These are phyloP conservation scores for Agrochola lychnidis DNA, from an alignment of 2,888 invertebrate species.

Conservation along the genomic window DNA sequence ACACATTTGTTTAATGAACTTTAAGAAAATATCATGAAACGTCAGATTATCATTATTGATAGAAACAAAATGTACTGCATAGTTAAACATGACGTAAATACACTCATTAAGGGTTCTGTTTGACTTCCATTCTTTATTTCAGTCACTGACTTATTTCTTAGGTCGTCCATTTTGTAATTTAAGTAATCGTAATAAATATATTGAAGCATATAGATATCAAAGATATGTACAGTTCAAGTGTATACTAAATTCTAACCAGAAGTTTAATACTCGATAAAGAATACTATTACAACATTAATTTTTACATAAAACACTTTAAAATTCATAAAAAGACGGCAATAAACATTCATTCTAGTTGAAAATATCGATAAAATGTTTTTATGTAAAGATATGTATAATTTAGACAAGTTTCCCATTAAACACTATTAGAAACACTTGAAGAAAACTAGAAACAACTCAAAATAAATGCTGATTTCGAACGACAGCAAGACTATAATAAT, in stretches of 20 bases:
- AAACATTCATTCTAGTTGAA: slow-evolving; percentile 60
- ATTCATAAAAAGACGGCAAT: slow-evolving; percentile 61
- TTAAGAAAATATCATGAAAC: background rate
- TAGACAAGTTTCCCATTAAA: slow-evolving; percentile 58
- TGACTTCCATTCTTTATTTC: slow-evolving; percentile 44
- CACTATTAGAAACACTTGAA: slow-evolving; percentile 46
- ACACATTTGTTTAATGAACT: background rate
- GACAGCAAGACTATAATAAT: slow-evolving; percentile 37
- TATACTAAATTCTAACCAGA: slow-evolving; percentile 61
- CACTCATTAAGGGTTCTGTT: background rate
- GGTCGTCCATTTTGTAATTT: slow-evolving; percentile 51
- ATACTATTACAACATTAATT: slow-evolving; percentile 66
- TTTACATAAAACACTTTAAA: slow-evolving; percentile 63
- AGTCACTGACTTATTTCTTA: slow-evolving; percentile 59
- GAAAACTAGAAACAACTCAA: slow-evolving; percentile 51
- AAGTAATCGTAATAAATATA: slow-evolving; percentile 52
- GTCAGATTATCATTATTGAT: background rate
- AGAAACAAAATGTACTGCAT: background rate
- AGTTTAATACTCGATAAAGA: slow-evolving; percentile 67
- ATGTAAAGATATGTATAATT: slow-evolving; percentile 67
- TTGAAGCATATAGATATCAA: slow-evolving; percentile 63
- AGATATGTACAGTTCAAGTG: slow-evolving; percentile 67
- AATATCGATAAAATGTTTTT: slow-evolving; percentile 55
- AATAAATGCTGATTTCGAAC: slow-evolving; percentile 44
- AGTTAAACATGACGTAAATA: slow-evolving; percentile 14